Evolutionary conservation across 2,888 invertebrate species (phyloP), one percentile per base, ranked within the genome.

Genomic region (Ypsolopha sequella): DNA sequence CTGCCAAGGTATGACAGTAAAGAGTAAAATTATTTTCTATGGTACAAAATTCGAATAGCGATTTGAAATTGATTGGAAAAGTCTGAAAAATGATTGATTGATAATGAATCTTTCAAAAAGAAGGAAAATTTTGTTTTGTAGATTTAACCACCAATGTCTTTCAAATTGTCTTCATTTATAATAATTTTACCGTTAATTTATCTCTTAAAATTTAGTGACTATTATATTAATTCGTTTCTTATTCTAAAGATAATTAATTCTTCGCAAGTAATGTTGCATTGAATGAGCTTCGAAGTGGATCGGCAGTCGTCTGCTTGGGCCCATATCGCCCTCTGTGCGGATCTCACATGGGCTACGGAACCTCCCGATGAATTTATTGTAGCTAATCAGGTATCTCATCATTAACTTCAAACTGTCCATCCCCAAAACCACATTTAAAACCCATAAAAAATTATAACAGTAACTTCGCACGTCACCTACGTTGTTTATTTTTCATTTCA

Each of bases 211-310:
- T 76, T 76, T 84, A 78, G 80, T 79, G 74, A 73, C 64, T 76
- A 75, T 75, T 77, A 69, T 79, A 76, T 76, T 80, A 76, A 68
- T 76, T 75, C 64, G 63, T 77, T 76, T 76, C 67, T 73, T 75
- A 76, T 65, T 70, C 62, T 79, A 75, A 75, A 76, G 68, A 73
- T 73, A 76, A 74, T 76, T 82, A 76, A 72, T 76, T 76, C 67
- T 76, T 73, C 74, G 78, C 62, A 69, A 76, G 78, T 71, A 66
- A 82, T 85, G 85, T 75, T 76, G 77, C 85, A 82, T 86, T 86
- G 86, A 86, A 86, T 86, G 85, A 86, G 68, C 84, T 81, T 81
- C 84, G 82, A 82, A 64, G 81, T 79, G 80, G 85, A 84, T 77
- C 79, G 79, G 60, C 72, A 75, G 62, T 73, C 76, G 67, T 78